Base-by-base conservation (phyloP, 2,888 invertebrate genomes). In the Onthophagus sagittarius region DNA sequence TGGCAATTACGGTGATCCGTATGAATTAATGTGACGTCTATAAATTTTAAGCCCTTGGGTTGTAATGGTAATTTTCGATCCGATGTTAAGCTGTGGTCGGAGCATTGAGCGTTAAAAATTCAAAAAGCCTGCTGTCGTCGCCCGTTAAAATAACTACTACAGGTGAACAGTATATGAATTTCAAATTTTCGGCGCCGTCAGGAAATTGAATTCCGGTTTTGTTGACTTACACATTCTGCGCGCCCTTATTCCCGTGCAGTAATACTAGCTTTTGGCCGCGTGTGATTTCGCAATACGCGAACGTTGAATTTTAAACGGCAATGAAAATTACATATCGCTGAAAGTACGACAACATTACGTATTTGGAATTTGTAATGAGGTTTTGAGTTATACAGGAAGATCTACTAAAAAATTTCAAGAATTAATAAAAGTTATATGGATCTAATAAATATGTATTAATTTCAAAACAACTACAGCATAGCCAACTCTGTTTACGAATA, bases 171-270 rank as follows among this genome's bases (percentile, higher is more conserved):
- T 67, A 67, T 67, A 67, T 67, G 67, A 67, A 67, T 67, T 67
- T 67, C 67, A 67, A 67, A 67, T 67, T 23, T 67, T 67, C 23
- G 23, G 67, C 67, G 32, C 23, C 67, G 67, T 23, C 23, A 23
- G 67, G 67, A 67, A 67, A 67, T 67, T 67, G 67, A 67, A 67
- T 67, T 67, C 67, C 32, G 32, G 67, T 67, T 67, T 67, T 67
- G 67, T 67, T 67, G 67, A 67, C 67, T 67, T 67, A 67, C 67
- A 23, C 64, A 53, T 53, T 53, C 39, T 53, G 15, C 67, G 64
- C 64, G 67, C 31, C 67, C 67, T 63, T n/a, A n/a, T n/a, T 32
- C 23, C 23, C 67, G n/a, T 32, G 67, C 67, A 23, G 23, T 23
- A 23, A 23, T 23, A 31, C 67, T 32, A 15, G 67, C 67, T 67